Conservation (phyloP, 2,888 invertebrate genomes). For the Stomorhina lunata region DNA sequence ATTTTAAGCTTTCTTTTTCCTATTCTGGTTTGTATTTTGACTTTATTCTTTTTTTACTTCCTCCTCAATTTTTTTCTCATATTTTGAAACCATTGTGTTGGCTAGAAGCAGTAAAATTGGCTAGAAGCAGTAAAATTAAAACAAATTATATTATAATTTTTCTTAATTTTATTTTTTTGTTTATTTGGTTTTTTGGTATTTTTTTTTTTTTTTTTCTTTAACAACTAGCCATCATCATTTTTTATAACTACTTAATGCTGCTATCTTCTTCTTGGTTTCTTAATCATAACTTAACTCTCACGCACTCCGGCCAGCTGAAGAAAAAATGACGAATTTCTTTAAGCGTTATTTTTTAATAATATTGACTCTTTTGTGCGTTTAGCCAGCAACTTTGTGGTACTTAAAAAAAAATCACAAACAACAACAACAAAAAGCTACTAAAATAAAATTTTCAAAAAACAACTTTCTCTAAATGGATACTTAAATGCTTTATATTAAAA, state of each 20-base stretch:
- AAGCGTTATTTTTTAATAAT: conserved; percentile 28
- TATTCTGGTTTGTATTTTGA: background rate
- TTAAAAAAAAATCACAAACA: no score
- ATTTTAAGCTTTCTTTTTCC: conserved; percentile 47
- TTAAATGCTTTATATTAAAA: conserved; percentile 21
- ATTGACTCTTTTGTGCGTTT: conserved; percentile 36
- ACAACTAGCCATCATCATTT: conserved; percentile 44
- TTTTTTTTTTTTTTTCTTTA: conserved; percentile 29
- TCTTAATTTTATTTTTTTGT: conserved; percentile 6
- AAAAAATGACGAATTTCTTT: conserved; percentile 13
- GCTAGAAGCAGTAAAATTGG: background rate
- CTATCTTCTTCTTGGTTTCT: background rate
- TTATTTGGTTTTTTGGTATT: conserved; percentile 1
- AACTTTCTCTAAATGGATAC: conserved; percentile 59
- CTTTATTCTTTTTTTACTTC: background rate
- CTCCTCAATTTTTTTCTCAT: background rate
- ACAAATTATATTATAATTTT: conserved; percentile 25
- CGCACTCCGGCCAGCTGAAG: conserved; percentile 1
- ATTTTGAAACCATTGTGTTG: background rate
- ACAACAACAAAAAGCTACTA: background rate
- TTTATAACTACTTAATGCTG: background rate
- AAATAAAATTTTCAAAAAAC: conserved; percentile 22
- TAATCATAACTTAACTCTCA: conserved; percentile 28
- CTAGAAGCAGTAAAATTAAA: background rate
- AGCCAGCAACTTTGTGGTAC: conserved; percentile 21